These are phyloP conservation scores for Bolborhynchus lineola DNA, from an alignment of 2,113 vertebrate species.

Conservation along the genomic window DNA sequence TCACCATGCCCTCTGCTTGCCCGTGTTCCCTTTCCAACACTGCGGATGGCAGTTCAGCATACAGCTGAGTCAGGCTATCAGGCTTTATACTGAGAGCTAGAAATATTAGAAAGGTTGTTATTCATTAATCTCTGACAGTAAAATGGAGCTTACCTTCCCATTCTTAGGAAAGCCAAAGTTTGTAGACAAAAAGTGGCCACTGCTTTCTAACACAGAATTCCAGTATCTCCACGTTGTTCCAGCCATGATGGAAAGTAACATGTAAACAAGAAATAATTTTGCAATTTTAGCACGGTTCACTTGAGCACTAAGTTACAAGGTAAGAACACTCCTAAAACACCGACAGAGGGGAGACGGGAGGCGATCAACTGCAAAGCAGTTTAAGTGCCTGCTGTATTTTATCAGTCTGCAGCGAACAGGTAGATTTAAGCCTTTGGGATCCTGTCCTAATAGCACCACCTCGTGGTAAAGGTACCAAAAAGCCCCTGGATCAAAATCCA, in stretches of 20 bases:
- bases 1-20: not conserved
- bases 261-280: not conserved
- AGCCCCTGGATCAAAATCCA: not conserved
- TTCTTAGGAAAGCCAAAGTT: not conserved
- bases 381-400: not conserved
- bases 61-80: not conserved
- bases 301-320: not conserved
- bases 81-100: not conserved
- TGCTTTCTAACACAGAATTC: not conserved
- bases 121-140: not conserved
- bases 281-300: not conserved
- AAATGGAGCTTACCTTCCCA: not conserved
- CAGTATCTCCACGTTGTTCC: not conserved
- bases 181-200: not conserved
- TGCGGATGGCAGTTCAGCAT: not conserved
- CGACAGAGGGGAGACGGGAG: not conserved
- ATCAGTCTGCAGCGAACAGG: not conserved
- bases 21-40: not conserved
- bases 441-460: conserved; percentile 26
- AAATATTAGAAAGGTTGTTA: not conserved
- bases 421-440: too few relatives aligned
- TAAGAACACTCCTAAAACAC: not conserved
- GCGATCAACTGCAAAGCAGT: not conserved
- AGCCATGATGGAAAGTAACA: not conserved
- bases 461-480: not conserved